phyloP scores from a whole-genome alignment of 2,113 vertebrate species.

The Trogon surrucura region DNA sequence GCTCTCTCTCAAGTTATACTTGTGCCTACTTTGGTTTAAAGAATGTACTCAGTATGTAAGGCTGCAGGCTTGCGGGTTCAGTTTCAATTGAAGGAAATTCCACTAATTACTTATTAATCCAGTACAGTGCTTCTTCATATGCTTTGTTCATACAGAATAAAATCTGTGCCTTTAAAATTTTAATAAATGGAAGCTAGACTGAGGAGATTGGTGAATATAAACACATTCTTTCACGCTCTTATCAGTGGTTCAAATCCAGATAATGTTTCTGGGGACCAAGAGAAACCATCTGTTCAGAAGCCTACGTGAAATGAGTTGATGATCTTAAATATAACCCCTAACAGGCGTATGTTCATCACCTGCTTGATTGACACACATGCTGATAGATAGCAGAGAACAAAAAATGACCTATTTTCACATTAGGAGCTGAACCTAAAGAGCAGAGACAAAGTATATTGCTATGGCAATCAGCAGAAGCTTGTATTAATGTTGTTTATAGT shows the following conservation, averaged over 20 bases:
- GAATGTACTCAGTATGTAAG: conserved; percentile 22
- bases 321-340: conserved; percentile 46
- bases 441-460: neutral
- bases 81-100: conserved; percentile 47
- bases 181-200: neutral
- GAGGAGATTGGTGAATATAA: conserved; percentile 15
- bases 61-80: conserved; percentile 27
- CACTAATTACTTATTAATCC: conserved; percentile 51
- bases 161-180: conserved; percentile 40
- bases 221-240: neutral
- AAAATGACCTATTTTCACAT: neutral
- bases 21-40: conserved; percentile 11
- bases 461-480: neutral
- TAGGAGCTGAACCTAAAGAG: neutral
- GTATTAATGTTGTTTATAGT: neutral
- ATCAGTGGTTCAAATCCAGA: conserved; percentile 9
- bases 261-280: conserved; percentile 14
- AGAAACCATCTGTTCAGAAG: conserved; percentile 57
- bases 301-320: conserved; percentile 40
- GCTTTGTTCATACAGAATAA: conserved; percentile 21
- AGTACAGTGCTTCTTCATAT: conserved; percentile 5
- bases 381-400: conserved; percentile 1
- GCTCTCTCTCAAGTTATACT: neutral
- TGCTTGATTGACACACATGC: conserved; percentile 32
- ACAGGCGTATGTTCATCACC: neutral